Evolutionary conservation across 2,888 invertebrate genomes (phyloP).

Genomic region (Hirudinaria manillensis): DNA sequence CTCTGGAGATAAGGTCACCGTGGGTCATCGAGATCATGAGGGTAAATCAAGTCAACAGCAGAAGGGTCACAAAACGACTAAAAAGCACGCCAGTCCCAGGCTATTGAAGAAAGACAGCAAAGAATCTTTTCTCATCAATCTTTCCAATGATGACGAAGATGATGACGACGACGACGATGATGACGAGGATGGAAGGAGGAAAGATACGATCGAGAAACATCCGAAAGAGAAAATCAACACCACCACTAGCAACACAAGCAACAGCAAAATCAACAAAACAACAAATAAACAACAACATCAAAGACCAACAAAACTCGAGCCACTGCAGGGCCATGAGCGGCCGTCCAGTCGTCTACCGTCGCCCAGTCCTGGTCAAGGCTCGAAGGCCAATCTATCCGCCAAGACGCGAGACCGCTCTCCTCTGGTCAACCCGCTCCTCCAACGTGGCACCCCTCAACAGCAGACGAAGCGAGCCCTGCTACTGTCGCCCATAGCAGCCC

Average conservation of each 20-base stretch:
- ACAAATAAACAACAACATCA: conserved; percentile 20
- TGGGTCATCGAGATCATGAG: no score
- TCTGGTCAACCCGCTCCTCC: neutral
- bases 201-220: neutral
- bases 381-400: neutral
- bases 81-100: no score
- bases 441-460: neutral
- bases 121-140: neutral
- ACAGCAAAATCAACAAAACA: neutral
- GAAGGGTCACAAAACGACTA: no score
- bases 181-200: neutral
- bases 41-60: no score
- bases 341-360: neutral
- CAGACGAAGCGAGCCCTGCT: neutral
- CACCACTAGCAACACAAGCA: neutral
- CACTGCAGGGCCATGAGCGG: neutral
- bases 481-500: conserved; percentile 11
- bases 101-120: neutral
- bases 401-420: neutral
- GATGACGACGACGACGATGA: neutral
- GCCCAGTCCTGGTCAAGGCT: no score
- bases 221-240: neutral
- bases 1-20: no score
- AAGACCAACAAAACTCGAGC: neutral
- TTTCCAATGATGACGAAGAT: neutral